A percentile compares a stretch with the other conserved stretches of the same genome.
Conservation (phyloP, 2,113 vertebrate genomes). For the rat (Rattus norvegicus) region DNA sequence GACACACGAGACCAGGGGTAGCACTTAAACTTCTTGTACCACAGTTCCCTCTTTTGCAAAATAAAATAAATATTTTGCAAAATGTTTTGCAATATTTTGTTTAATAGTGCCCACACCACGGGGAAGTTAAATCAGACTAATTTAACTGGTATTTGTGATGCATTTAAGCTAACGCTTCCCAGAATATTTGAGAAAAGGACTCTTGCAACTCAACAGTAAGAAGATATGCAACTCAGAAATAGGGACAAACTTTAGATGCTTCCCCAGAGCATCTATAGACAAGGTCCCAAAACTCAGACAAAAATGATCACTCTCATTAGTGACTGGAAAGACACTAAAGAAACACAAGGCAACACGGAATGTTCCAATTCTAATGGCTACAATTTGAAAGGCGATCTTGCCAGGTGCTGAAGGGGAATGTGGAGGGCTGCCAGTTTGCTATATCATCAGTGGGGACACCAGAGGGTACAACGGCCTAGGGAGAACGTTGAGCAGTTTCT, state of each 20-base stretch:
- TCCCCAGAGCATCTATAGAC: neutral
- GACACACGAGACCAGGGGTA: neutral
- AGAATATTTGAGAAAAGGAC: neutral
- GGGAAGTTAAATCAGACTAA: slow-evolving; percentile 32
- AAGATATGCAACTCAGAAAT: neutral
- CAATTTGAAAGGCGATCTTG: neutral
- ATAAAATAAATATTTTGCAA: too few species aligned
- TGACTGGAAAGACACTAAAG: neutral
- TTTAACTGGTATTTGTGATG: slow-evolving; percentile 28
- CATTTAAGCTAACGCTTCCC: neutral
- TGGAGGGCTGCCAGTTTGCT: neutral
- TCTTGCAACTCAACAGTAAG: neutral
- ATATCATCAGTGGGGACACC: neutral
- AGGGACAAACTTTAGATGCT: neutral
- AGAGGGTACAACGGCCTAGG: neutral
- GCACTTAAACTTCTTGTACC: neutral
- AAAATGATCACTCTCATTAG: neutral
- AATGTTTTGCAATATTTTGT: too few species aligned
- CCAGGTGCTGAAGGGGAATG: too few species aligned
- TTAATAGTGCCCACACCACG: neutral
- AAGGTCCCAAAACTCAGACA: neutral
- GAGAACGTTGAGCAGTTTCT: neutral
- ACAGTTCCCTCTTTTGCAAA: neutral
- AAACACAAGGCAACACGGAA: neutral
- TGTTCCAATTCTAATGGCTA: neutral